phyloP scores from a whole-genome alignment of 2,113 vertebrate species.

The Sceloporus tristichus region DNA sequence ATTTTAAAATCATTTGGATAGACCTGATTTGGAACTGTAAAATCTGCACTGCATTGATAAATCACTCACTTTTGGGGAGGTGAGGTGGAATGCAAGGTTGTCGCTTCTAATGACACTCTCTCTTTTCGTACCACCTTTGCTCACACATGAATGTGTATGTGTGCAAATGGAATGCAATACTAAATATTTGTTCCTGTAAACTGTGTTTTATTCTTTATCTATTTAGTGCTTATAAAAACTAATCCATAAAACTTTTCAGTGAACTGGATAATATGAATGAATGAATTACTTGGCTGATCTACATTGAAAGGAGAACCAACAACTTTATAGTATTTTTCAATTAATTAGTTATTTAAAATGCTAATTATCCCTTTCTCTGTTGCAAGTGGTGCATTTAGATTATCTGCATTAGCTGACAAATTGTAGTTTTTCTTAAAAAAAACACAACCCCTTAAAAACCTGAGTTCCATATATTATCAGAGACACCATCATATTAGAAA shows the following conservation, averaged over 20 bases:
- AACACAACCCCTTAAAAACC: neutral
- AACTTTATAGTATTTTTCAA: constrained; percentile 47
- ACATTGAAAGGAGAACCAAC: constrained; percentile 35
- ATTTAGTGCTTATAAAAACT: constrained; percentile 31
- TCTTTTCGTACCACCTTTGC: neutral
- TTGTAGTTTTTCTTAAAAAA: neutral
- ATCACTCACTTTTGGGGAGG: neutral
- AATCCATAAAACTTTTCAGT: constrained; percentile 49
- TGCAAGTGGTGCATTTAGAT: constrained; percentile 23
- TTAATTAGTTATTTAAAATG: constrained; percentile 44
- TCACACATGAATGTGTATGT: neutral
- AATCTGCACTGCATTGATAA: neutral
- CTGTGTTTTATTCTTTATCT: constrained; percentile 38
- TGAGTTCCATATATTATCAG: constrained; percentile 15
- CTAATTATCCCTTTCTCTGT: constrained; percentile 18
- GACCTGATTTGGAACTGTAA: neutral
- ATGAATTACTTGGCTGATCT: constrained; percentile 49
- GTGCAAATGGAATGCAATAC: neutral
- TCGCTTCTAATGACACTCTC: neutral
- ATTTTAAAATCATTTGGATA: no score
- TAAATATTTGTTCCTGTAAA: constrained; percentile 25
- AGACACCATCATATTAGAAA: constrained; percentile 20
- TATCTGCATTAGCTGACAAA: constrained; percentile 34
- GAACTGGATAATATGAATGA: neutral
- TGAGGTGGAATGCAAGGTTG: neutral